A percentile compares a stretch with the other conserved stretches of the same genome.
Conservation (phyloP, 2,113 vertebrate genomes). For the Malurus cyaneus region DNA sequence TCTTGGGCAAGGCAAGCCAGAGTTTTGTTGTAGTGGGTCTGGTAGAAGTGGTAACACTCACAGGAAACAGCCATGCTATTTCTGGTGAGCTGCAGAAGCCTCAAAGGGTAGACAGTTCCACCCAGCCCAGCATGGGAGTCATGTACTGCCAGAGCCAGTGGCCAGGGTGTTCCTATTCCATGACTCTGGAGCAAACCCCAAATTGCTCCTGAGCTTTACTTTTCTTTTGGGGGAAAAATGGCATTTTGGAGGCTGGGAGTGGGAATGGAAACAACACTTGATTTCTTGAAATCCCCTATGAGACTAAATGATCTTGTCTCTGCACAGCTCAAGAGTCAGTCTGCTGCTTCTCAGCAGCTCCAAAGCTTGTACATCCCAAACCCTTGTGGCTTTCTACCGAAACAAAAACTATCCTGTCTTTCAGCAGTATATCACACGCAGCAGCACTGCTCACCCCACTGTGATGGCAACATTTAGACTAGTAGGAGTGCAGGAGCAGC, state of each 20-base stretch:
- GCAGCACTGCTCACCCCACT: not conserved
- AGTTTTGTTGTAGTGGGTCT: not conserved
- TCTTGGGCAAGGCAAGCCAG: not conserved
- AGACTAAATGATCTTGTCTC: not conserved
- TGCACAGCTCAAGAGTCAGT: not conserved
- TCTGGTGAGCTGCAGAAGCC: not conserved
- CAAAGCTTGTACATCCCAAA: not conserved
- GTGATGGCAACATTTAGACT: accelerated
- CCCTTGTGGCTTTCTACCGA: not conserved
- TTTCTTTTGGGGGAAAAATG: not conserved
- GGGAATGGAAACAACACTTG: not conserved
- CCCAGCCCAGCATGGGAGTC: not conserved
- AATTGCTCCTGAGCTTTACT: not conserved
- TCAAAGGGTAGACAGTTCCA: not conserved
- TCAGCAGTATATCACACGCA: not conserved
- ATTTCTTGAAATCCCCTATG: not conserved
- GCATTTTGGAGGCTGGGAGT: not conserved
- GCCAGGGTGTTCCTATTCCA: not conserved
- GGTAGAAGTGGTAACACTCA: not conserved
- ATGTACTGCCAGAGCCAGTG: not conserved
- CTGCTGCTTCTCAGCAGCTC: not conserved
- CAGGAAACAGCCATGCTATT: accelerated
- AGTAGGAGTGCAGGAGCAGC: not conserved
- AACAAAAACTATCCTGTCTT: not conserved
- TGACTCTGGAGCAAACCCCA: not conserved